Evolutionary conservation across 2,888 invertebrate species (phyloP).

Genomic region (Trissolcus japonicus): DNA sequence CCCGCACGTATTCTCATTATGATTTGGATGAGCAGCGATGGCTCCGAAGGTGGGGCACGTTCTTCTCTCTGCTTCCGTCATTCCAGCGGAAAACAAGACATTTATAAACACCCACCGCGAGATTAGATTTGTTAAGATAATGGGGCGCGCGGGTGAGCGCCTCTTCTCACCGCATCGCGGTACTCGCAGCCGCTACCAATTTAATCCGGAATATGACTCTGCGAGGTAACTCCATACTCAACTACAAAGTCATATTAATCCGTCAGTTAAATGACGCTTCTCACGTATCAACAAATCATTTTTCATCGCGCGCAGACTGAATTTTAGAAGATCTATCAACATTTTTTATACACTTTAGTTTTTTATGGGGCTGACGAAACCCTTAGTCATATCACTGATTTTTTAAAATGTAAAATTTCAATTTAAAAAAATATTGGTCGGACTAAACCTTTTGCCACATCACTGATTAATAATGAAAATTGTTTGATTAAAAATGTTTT

Average conservation of each 20-base stretch:
- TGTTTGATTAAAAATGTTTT: no score
- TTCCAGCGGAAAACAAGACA: constrained; percentile 74
- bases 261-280: constrained; percentile 50
- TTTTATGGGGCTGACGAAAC: no score
- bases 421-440: no score
- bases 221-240: constrained; percentile 52
- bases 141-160: constrained; percentile 69
- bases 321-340: background rate
- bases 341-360: no score
- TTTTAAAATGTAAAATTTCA: no score
- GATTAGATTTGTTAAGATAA: constrained; percentile 77
- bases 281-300: constrained; percentile 36
- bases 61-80: constrained; percentile 56
- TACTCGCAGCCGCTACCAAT: constrained; percentile 68
- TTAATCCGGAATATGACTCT: constrained; percentile 72
- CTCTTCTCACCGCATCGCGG: constrained; percentile 64
- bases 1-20: constrained; percentile 56
- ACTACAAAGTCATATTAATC: constrained; percentile 52
- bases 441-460: no score
- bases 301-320: background rate
- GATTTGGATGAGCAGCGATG: constrained; percentile 55
- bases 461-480: no score
- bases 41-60: constrained; percentile 23
- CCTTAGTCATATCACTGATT: no score
- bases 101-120: constrained; percentile 75